Conservation (phyloP, 2,888 invertebrate species). For the Phengaris arion region DNA sequence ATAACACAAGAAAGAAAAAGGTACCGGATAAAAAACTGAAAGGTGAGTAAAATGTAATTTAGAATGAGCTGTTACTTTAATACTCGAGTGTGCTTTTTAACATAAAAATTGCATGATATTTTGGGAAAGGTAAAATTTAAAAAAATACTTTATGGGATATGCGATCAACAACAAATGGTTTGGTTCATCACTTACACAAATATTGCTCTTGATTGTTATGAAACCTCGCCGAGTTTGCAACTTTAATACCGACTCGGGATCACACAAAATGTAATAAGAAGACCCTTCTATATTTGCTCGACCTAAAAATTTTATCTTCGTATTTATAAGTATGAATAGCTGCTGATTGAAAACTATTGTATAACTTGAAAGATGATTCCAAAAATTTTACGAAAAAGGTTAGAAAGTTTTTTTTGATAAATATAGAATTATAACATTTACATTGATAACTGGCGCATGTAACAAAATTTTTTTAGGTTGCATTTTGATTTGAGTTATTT, state of each 20-base stretch:
- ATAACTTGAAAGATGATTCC: no score
- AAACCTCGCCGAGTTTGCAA: conserved; percentile 47
- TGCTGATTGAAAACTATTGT: conserved; percentile 1
- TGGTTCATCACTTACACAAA: conserved; percentile 21
- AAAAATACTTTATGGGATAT: no score
- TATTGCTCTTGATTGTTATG: conserved; percentile 25
- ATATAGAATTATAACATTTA: no score
- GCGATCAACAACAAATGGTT: not conserved
- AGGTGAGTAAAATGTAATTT: conserved; percentile 34
- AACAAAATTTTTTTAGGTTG: no score
- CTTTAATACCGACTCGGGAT: conserved; percentile 47
- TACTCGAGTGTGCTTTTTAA: no score
- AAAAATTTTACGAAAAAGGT: no score
- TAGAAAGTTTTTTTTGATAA: no score
- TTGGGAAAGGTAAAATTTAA: no score
- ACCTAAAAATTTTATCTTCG: conserved; percentile 37
- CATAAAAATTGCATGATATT: no score
- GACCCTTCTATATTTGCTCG: conserved; percentile 46
- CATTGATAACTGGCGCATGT: no score
- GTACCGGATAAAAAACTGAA: conserved; percentile 36
- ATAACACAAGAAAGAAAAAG: conserved; percentile 54
- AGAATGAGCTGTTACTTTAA: not conserved
- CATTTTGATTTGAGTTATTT: no score
- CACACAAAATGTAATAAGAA: conserved; percentile 55
- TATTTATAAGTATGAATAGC: conserved; percentile 9